Evolutionary conservation across 2,888 invertebrate species (phyloP), one percentile per base, ranked within the genome.

Genomic region (Catocala fraxini): DNA sequence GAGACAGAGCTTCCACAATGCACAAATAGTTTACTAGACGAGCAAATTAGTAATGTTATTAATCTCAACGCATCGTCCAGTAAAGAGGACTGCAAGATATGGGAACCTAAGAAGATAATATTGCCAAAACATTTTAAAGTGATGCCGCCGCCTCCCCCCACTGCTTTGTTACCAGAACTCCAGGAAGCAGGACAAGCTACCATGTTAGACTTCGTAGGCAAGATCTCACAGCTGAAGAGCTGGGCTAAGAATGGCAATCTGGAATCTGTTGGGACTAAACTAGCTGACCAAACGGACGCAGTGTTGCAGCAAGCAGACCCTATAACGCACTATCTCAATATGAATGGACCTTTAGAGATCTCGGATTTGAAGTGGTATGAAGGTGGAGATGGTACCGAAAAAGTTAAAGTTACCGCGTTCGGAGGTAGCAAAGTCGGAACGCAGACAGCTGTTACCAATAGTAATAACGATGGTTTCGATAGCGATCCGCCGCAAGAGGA

Each of bases 1-100:
- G 95, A 95, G 64, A 95, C 95, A 0, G 94, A 94, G 64, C 92
- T 95, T 59, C 94, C 95, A 4, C 94, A 93, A 62, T 91, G 93
- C 82, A 87, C 93, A 63, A 91, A 87, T 70, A 90, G 85, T 63
- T 77, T 93, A 52, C 75, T 93, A 65, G 92, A 93, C 67, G 93
- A 93, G 70, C 94, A 95, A 70, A 89, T 95, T 45, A 93, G 95
- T 64, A 95, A 95, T 65, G 95, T 95, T 39, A 95, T 95, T 55
- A 93, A 93, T 59, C 83, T 94, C 5, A 93, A 93, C 59, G 93
- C 93, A 1, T 93, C 93, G 4, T 93, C 93, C 12, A 93, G 92
- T 69, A 94, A 94, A 71, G 94, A 92, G 49, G 90, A 92, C 43
- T 87, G 86, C 56, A 93, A 93, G 66, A 81, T 87, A 51, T 92